These are phyloP conservation scores for Rostratula benghalensis DNA, from an alignment of 2,113 vertebrate genomes.

Conservation along the genomic window DNA sequence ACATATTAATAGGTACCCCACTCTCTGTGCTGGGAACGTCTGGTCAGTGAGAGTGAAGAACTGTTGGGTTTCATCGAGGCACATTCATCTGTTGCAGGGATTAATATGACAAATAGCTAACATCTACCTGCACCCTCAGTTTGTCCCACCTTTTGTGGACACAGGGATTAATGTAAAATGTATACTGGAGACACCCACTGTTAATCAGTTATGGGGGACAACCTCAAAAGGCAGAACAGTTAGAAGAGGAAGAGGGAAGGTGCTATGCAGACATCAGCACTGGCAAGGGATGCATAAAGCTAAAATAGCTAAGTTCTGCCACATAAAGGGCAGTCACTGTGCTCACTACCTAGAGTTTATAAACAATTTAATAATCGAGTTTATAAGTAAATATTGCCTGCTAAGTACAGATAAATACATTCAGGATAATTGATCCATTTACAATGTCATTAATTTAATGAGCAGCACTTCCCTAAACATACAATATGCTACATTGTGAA, in stretches of 20 bases:
- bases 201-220: not conserved
- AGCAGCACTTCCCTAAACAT: slow-evolving; percentile 16
- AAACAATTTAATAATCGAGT: slow-evolving; percentile 44
- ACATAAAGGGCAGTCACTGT: not conserved
- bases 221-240: not conserved
- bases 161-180: not conserved
- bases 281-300: not conserved
- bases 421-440: slow-evolving; percentile 44
- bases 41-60: not conserved
- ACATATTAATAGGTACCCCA: not conserved
- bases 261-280: not conserved
- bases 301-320: not conserved
- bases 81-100: not conserved
- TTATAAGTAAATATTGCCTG: slow-evolving; percentile 23
- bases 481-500: slow-evolving; percentile 67
- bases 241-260: not conserved
- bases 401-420: slow-evolving; percentile 56
- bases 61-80: not conserved
- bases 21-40: not conserved
- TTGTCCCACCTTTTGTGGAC: not conserved
- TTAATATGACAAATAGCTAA: not conserved
- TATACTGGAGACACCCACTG: not conserved
- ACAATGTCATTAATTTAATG: slow-evolving; percentile 50
- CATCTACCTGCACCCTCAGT: not conserved
- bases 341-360: not conserved